phyloP scores from a whole-genome alignment of 2,113 vertebrate genomes.

The Megalops atlanticus region DNA sequence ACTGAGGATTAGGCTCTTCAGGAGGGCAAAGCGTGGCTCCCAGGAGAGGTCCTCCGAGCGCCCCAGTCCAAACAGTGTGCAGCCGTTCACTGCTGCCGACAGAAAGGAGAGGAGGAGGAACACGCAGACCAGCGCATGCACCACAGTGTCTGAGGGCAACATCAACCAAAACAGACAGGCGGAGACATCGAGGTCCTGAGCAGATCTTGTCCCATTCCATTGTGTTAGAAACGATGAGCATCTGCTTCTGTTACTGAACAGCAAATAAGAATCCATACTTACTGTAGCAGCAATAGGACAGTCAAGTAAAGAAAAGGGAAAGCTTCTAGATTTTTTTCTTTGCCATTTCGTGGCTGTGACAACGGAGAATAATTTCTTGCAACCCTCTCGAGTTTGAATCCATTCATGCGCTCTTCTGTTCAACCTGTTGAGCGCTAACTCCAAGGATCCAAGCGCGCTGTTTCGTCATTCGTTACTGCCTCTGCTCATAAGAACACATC shows the following conservation, averaged over 20 bases:
- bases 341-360: too few species aligned
- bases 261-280: not conserved
- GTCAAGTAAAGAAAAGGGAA: not conserved
- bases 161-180: slow-evolving; percentile 44
- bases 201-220: not conserved
- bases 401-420: too few species aligned
- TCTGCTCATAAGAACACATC: not conserved
- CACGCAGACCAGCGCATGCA: slow-evolving; percentile 29
- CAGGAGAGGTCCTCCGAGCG: slow-evolving; percentile 52
- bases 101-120: slow-evolving; percentile 44
- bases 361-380: too few species aligned
- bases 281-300: not conserved
- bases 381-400: too few species aligned
- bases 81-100: slow-evolving; percentile 45
- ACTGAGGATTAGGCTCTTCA: slow-evolving; percentile 57
- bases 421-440: too few species aligned
- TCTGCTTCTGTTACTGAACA: not conserved
- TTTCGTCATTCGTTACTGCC: not conserved
- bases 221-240: slow-evolving; percentile 7
- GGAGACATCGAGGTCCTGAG: slow-evolving; percentile 7
- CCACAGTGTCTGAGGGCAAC: slow-evolving; percentile 29
- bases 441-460: not conserved
- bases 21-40: slow-evolving; percentile 54
- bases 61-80: slow-evolving; percentile 38
- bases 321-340: not conserved